Evolutionary conservation across 2,113 vertebrate species (phyloP), one percentile per base, ranked within the genome.

Genomic region (Microtus pennsylvanicus): DNA sequence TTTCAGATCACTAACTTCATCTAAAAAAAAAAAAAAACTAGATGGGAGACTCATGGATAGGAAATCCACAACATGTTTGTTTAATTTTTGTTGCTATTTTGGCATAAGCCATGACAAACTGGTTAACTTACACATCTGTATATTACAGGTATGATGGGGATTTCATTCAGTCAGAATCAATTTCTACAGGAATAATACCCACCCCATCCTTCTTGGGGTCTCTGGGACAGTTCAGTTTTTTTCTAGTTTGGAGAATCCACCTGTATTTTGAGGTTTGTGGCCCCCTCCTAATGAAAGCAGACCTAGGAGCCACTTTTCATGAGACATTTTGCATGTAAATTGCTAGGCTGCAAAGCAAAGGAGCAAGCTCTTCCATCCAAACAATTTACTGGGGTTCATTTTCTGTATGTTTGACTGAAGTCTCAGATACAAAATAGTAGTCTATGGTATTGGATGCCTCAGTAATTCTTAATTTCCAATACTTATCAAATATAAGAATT

Each of bases 261-360:
- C 21, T 35, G 1, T 12, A 80, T 78, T 70, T 50, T 61, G 63
- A 90, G 26, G 45, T n/a, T 38, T 21, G 4, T 4, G 63, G 63
- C 28, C 1, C 1, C 5, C 5, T 35, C 72, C 91, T 90, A 63
- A 85, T 87, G 52, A 81, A 92, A 81, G 74, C 45, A 94, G 52
- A 58, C 70, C n/a, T 88, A 35, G 63, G 72, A 88, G 61, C 26
- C 87, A 35, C 63, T 93, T 47, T 88, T 22, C 61, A 75, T 55
- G 11, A 87, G 82, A 42, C 30, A 94, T 90, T 97, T 97, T 96
- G 93, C 52, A 96, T 65, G 72, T 63, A 63, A 93, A 90, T 70
- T 72, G 85, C 70, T 75, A 93, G 89, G 19, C 47, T 78, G 45
- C 72, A 55, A 81, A 78, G 42, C 47, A 93, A 93, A 93, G 47